Evolutionary conservation across 2,888 invertebrate species (phyloP), one percentile per base, ranked within the genome.

Genomic region (Sphaerophoria rueppellii): DNA sequence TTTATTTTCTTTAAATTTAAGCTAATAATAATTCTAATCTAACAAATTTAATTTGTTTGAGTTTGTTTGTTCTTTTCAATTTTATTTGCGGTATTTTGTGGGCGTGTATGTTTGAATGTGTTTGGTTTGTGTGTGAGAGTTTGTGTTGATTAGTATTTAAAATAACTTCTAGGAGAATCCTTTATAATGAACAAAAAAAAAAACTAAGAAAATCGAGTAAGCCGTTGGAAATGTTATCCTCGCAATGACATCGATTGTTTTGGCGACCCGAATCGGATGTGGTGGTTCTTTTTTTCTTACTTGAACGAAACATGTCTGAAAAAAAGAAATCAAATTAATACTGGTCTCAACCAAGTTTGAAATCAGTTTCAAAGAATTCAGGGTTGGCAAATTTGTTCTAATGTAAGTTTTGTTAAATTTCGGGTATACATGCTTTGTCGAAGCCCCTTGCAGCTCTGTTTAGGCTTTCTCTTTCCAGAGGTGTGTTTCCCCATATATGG

Each of bases 131-230:
- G 16, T 78, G n/a, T 74, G 2, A 9, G 37, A 37, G 37, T 37
- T 6, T 40, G 40, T 40, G 40, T 75, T 67, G 24, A 24, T 80
- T 48, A 76, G 35, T 65, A 67, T 76, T 79, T 65, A 67, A 74
- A 86, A 70, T 77, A 74, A 75, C 70, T 89, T 88, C 90, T 92
- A 92, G 89, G 92, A 91, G 90, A 95, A 96, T 93, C 96, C 96
- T 93, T 96, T 97, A 93, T 97, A 97, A 93, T 97, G 97, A 91
- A 97, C 96, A 94, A 98, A 98, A 94, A 98, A 98, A 94, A 97
- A 98, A 92, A 97, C 96, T 90, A 98, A 95, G 93, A 98, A 98
- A 92, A 97, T 95, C 91, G 97, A 95, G 93, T 97, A 98, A 90
- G 98, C 97, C 89, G 96, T 95, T 89, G 98, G 98, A 93, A 98